Conservation (phyloP, 2,797 vertebrate genomes). For the Acanthurus lineatus region DNA sequence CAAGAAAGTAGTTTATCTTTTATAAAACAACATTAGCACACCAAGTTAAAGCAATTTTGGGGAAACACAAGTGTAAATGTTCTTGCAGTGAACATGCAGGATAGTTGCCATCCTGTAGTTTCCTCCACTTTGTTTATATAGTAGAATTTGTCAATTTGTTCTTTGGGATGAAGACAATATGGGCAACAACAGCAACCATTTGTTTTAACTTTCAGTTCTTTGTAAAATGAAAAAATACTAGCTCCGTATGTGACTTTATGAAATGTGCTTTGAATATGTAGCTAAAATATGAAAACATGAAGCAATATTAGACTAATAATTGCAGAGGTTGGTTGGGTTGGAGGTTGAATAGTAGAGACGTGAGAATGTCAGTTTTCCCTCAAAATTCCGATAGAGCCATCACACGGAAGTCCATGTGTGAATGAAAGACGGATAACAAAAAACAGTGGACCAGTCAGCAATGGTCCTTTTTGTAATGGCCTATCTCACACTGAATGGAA, state of each 20-base stretch:
- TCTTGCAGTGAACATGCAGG: conserved; percentile 9
- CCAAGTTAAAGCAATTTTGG: conserved; percentile 13
- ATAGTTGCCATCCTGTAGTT: not conserved
- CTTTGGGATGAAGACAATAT: conserved; percentile 6
- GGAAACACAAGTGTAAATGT: not conserved
- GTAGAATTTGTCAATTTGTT: conserved; percentile 45
- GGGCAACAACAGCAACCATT: conserved; percentile 17
- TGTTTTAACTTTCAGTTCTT: conserved; percentile 20
- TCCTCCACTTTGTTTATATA: conserved; percentile 4
- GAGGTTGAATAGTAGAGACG: not conserved
- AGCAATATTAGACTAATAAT: conserved; percentile 42
- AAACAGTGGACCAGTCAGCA: not conserved
- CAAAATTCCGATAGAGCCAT: not conserved
- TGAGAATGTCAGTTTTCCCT: conserved; percentile 16
- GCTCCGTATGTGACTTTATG: conserved; percentile 16
- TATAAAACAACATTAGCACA: conserved; percentile 7
- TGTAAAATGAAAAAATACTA: not conserved
- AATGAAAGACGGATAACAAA: not conserved
- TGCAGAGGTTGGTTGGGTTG: too few species aligned
- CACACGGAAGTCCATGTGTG: not conserved
- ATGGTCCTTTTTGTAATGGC: conserved; percentile 11
- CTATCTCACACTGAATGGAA: conserved; percentile 11
- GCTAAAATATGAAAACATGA: conserved; percentile 15
- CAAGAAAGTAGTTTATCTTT: conserved; percentile 9
- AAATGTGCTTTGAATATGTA: conserved; percentile 25